Evolutionary conservation across 2,888 invertebrate species (phyloP).

Genomic region (Dasysyrphus albostriatus): DNA sequence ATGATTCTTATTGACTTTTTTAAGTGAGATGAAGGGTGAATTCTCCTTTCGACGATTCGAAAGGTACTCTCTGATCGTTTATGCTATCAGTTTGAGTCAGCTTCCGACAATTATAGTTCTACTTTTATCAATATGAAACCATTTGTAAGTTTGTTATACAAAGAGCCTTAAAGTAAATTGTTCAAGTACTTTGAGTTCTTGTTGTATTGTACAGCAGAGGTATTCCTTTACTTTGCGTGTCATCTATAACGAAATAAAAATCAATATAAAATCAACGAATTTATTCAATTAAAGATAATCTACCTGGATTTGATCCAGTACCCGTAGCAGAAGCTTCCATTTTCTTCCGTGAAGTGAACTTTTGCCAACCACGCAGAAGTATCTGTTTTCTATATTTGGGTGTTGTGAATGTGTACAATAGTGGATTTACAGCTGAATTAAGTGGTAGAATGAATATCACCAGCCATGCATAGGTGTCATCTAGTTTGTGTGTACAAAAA

Average conservation of each 20-base stretch:
- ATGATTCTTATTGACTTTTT: too few relatives aligned
- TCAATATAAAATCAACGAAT: background rate
- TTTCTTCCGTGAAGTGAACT: slow-evolving; percentile 82
- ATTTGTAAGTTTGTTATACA: too few relatives aligned
- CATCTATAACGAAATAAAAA: slow-evolving; percentile 45
- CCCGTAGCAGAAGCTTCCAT: slow-evolving; percentile 81
- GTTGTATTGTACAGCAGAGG: slow-evolving; percentile 66
- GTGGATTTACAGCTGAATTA: slow-evolving; percentile 88
- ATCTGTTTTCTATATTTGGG: slow-evolving; percentile 86
- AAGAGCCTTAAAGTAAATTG: background rate
- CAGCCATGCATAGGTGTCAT: slow-evolving; percentile 87
- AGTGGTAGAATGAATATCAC: slow-evolving; percentile 88
- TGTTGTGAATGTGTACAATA: slow-evolving; percentile 88
- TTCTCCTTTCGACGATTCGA: too few relatives aligned
- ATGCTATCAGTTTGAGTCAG: too few relatives aligned
- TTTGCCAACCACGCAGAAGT: slow-evolving; percentile 83
- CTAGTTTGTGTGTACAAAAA: slow-evolving; percentile 80
- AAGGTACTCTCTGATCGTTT: too few relatives aligned
- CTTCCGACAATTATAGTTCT: too few relatives aligned
- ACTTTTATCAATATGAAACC: too few relatives aligned
- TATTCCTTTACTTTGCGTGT: slow-evolving; percentile 68
- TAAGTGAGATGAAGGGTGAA: too few relatives aligned
- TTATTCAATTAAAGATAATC: slow-evolving; percentile 1
- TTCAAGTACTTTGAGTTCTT: slow-evolving; percentile 59
- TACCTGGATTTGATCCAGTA: slow-evolving; percentile 81